Evolutionary conservation across 2,113 vertebrate species (phyloP).

Genomic region (Phyllostomus hastatus): DNA sequence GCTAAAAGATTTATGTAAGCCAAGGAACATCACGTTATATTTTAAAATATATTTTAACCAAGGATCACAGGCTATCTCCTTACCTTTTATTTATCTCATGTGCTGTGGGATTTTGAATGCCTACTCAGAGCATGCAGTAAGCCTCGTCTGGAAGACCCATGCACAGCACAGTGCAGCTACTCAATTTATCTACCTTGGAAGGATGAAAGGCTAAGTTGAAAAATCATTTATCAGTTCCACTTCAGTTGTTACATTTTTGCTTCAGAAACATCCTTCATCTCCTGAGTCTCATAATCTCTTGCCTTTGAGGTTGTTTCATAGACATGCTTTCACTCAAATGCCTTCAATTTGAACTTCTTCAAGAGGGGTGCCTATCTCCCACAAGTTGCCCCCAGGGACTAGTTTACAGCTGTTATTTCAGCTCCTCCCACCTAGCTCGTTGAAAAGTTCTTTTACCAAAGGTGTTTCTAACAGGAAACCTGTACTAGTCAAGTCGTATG

Average conservation of each 20-base stretch:
- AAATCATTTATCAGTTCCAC: slow-evolving; percentile 78
- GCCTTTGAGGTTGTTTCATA: slow-evolving; percentile 73
- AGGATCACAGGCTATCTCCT: slow-evolving; percentile 27
- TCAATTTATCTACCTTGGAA: slow-evolving; percentile 74
- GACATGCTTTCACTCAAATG: slow-evolving; percentile 68
- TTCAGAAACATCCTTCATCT: slow-evolving; percentile 73
- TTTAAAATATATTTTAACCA: slow-evolving; percentile 59
- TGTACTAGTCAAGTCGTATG: background rate
- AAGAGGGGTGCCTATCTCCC: slow-evolving; percentile 55
- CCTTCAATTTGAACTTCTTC: slow-evolving; percentile 73
- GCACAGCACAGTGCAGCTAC: slow-evolving; percentile 45
- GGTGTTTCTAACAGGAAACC: slow-evolving; percentile 47
- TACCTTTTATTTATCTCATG: slow-evolving; percentile 68
- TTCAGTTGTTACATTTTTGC: slow-evolving; percentile 72
- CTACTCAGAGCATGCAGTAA: slow-evolving; percentile 21
- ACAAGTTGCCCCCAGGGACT: slow-evolving; percentile 57
- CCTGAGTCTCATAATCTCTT: slow-evolving; percentile 74
- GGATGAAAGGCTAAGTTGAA: slow-evolving; percentile 73
- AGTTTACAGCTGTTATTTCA: slow-evolving; percentile 59
- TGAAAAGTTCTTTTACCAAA: slow-evolving; percentile 45
- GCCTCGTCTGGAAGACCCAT: slow-evolving; percentile 55
- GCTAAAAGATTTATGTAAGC: slow-evolving; percentile 45
- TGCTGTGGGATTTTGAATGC: slow-evolving; percentile 56
- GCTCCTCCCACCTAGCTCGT: slow-evolving; percentile 38
- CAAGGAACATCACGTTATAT: slow-evolving; percentile 23